These are phyloP conservation scores for Carpatolechia fugitivella DNA, from an alignment of 2,888 invertebrate species.

Conservation along the genomic window DNA sequence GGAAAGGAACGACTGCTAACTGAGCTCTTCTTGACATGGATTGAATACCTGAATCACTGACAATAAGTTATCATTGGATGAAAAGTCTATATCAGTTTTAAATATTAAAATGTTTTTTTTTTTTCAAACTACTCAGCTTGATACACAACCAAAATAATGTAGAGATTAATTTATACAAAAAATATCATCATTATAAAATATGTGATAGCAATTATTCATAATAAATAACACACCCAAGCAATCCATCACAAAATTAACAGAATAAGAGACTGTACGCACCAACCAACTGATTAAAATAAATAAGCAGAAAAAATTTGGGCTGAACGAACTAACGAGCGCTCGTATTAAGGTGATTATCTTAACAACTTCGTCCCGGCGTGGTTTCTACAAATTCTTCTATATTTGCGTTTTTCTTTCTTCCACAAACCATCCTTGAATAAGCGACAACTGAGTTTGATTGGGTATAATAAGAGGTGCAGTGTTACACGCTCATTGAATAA, in stretches of 20 bases:
- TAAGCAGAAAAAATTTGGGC: slow-evolving; percentile 8
- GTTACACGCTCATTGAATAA: background rate
- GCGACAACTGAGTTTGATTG: background rate
- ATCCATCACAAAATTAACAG: background rate
- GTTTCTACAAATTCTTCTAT: background rate
- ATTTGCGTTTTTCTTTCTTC: background rate
- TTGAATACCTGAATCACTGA: too few relatives aligned
- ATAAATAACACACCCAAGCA: too few relatives aligned
- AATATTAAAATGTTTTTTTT: too few relatives aligned
- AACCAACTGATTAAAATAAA: slow-evolving; percentile 7
- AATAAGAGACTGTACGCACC: background rate
- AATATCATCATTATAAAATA: too few relatives aligned
- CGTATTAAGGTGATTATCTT: background rate
- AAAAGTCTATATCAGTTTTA: too few relatives aligned
- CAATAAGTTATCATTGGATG: too few relatives aligned
- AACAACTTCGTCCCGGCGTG: background rate
- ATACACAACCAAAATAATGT: background rate
- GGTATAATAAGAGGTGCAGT: background rate
- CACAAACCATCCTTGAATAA: background rate
- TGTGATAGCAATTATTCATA: background rate
- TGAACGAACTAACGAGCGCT: slow-evolving; percentile 1
- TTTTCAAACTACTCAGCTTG: too few relatives aligned
- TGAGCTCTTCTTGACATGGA: too few relatives aligned
- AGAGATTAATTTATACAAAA: too few relatives aligned
- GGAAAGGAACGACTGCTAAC: too few relatives aligned